Base-by-base conservation (phyloP, 2,888 invertebrate genomes). In the Gandaritis pyraliata region DNA sequence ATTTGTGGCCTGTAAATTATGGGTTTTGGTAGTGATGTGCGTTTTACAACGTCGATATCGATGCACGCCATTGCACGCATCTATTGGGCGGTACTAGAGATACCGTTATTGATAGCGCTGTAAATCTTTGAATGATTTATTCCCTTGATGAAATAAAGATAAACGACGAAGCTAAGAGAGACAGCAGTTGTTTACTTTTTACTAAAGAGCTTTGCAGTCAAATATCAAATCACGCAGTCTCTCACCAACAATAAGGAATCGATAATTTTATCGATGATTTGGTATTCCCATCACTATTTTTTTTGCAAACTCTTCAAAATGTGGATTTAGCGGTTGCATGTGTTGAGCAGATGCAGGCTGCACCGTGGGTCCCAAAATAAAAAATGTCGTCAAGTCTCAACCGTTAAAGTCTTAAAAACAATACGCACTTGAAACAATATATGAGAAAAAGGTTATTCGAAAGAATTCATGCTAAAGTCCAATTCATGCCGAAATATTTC, bases 1-100 rank as follows among this genome's bases (percentile, higher is more conserved):
- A 90, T 90, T 90, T 90, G 88, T 88, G 83, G 85, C 77, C 85
- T 80, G 87, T 88, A 83, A 87, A 81, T 87, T 88, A 88, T 85
- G 78, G 73, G 75, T 68, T 64, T 36, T 46, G 58, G 65, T 75
- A 84, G 86, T 75, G 85, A 72, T 67, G 82, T 12, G 56, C 38
- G 8, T 30, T n/a, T 41, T 60, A 58, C 30, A 33, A 15, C 48
- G 30, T 47, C 15, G 38, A 30, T 38, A 16, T 48, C 48, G 53
- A 43, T 59, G 18, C 15, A 18, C n/a, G 15, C n/a, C n/a, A 38
- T 23, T 36, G 47, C 55, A 58, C 15, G 15, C 1, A 36, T 23
- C 16, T n/a, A 6, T 12, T 36, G 36, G 36, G 53, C 5, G 29
- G 33, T 23, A 12, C 7, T 33, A 45, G 11, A 45, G n/a, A 43